phyloP scores from a whole-genome alignment of 2,113 vertebrate species.

The Axis porcinus region DNA sequence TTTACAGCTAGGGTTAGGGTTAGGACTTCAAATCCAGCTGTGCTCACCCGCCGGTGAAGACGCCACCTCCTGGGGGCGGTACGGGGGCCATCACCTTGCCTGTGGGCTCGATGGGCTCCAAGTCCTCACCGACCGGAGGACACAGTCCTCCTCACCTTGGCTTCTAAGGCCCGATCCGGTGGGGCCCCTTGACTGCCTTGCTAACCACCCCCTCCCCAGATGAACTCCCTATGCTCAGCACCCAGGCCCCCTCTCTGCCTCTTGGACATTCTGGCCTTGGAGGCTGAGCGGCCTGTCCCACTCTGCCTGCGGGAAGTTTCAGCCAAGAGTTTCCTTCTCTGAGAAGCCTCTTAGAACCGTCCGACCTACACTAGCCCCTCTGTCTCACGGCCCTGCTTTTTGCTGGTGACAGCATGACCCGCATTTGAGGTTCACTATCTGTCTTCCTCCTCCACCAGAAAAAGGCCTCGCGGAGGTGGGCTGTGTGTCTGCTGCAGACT shows the following conservation, averaged over 20 bases:
- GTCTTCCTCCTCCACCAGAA: background rate
- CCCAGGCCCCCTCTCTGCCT: background rate
- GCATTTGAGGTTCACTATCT: background rate
- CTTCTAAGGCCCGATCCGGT: background rate
- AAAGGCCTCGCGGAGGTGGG: background rate
- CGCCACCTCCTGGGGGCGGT: fast-evolving
- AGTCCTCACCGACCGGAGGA: background rate
- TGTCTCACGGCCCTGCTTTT: background rate
- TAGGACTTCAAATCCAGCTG: background rate
- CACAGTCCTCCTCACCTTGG: background rate
- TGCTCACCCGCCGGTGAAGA: background rate
- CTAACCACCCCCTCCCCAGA: background rate
- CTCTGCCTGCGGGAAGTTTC: background rate
- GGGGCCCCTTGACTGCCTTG: fast-evolving
- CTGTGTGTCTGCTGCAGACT: background rate
- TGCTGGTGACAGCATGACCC: fast-evolving
- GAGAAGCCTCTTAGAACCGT: background rate
- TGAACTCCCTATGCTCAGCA: background rate
- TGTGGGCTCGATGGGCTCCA: background rate
- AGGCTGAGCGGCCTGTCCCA: background rate
- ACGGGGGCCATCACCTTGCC: background rate
- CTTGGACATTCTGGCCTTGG: background rate
- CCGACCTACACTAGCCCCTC: background rate
- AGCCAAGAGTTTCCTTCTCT: background rate
- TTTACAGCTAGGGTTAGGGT: background rate